Evolutionary conservation across 2,888 invertebrate species (phyloP).

Genomic region (Campoplex capitator): DNA sequence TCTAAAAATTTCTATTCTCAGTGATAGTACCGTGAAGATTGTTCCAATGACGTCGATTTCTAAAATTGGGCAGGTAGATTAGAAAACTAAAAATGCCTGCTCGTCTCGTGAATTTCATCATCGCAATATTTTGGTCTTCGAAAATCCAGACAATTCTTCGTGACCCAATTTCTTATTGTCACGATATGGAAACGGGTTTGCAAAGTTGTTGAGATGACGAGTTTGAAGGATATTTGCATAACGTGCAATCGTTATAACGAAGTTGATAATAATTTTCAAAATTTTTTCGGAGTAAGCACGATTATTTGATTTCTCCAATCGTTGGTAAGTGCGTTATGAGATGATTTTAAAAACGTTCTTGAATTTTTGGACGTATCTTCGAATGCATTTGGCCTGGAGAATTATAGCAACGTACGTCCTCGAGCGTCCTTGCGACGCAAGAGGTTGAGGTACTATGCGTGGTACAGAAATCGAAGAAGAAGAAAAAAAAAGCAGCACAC

Average conservation of each 20-base stretch:
- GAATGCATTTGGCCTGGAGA: not conserved
- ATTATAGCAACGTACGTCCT: slow-evolving; percentile 44
- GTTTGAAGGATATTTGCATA: not conserved
- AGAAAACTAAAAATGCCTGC: not conserved
- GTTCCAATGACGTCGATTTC: not conserved
- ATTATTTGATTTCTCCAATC: not conserved
- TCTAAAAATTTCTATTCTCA: too few relatives aligned
- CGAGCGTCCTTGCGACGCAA: slow-evolving; percentile 63
- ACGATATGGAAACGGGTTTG: not conserved
- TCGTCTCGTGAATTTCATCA: not conserved
- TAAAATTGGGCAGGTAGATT: not conserved
- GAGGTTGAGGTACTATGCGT: slow-evolving; percentile 61
- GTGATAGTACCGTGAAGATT: not conserved
- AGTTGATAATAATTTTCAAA: not conserved
- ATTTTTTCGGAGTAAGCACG: not conserved
- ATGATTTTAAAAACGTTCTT: not conserved
- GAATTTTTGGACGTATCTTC: not conserved
- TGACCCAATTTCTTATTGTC: not conserved
- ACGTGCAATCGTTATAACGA: not conserved
- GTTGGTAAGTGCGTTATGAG: not conserved
- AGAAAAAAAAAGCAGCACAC: slow-evolving; percentile 36
- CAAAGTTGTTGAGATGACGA: not conserved
- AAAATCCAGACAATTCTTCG: too few relatives aligned
- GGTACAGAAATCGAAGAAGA: slow-evolving; percentile 36
- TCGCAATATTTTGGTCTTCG: too few relatives aligned